Evolutionary conservation across 2,797 vertebrate genomes (phyloP).

Genomic region (Apogon talboti): DNA sequence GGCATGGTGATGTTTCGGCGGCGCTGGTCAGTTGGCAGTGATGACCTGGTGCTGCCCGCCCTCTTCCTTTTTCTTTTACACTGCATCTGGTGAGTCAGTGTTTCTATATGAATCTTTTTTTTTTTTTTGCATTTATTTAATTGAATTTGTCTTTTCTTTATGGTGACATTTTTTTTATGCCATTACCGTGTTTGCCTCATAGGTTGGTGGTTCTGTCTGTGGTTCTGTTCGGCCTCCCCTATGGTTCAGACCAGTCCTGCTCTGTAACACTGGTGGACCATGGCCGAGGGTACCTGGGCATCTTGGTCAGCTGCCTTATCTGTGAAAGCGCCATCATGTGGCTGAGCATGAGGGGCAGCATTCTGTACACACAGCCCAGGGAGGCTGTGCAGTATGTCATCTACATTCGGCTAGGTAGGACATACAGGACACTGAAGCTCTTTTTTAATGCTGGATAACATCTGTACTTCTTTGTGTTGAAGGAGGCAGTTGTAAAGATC

Average conservation of each 20-base stretch:
- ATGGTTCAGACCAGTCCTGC: conserved; percentile 92
- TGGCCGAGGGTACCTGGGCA: conserved; percentile 96
- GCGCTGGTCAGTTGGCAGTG: conserved; percentile 99
- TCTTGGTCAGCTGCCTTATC: conserved; percentile 97
- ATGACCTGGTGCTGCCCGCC: conserved; percentile 99
- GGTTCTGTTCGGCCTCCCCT: conserved; percentile 96
- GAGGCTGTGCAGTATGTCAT: conserved; percentile 99
- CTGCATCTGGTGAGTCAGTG: conserved; percentile 92
- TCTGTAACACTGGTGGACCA: conserved; percentile 97
- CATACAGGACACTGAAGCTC: background rate
- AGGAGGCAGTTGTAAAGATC: background rate
- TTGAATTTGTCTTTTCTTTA: background rate
- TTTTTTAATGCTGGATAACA: background rate
- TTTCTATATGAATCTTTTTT: conserved; percentile 15
- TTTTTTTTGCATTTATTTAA: conserved; percentile 1
- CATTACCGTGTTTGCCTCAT: conserved; percentile 13
- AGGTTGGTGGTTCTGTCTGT: conserved; percentile 98
- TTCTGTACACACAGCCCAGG: conserved; percentile 97
- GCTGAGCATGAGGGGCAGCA: conserved; percentile 99
- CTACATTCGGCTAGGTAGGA: conserved; percentile 96
- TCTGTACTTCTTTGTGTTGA: background rate
- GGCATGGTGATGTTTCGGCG: conserved; percentile 99
- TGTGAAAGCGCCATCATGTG: conserved; percentile 99
- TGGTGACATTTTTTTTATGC: background rate
- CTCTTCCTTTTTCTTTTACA: conserved; percentile 98